Evolutionary conservation across 2,888 invertebrate genomes (phyloP), one percentile per base, ranked within the genome.

Genomic region (Acleris literana): DNA sequence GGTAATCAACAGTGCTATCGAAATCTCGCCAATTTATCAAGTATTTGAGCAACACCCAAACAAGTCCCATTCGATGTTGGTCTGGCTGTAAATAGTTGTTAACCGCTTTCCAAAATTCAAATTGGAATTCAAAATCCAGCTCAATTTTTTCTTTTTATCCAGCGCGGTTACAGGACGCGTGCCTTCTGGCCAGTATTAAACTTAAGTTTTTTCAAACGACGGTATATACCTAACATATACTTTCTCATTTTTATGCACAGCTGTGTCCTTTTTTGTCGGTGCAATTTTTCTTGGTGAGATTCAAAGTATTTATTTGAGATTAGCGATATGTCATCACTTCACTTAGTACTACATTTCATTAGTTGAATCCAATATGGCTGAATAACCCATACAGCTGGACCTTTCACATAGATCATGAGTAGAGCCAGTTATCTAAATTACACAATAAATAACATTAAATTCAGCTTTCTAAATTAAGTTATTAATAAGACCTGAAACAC

Each of bases 401-500:
- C 5, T 16, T 46, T 17, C 46, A 46, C 18, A 55, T 17, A 17
- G 18, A 64, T 25, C 22, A 64, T 58, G 33, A 20, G 4, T n/a
- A 29, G 33, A 56, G 39, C 57, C 56, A 33, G 52, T 56, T 62
- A 66, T 62, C 61, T 65, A 43, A 65, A 64, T 60, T 65, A 65
- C 51, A 61, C 46, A 66, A 66, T 66, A 66, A 66, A 66, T 66
- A 66, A 66, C 61, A 66, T 61, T 52, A 57, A 52, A 33, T 39
- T 39, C 13, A 13, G 39, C 33, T 51, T 44, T 74, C 79, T 73
- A 74, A 74, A 77, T 76, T 78, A 80, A 65, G 69, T 78, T 69
- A 77, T 75, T 74, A 71, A 71, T 67, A 74, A 77, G 71, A 76
- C 77, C 68, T 71, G 78, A 73, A 77, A 76, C 75, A 74, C 71